Evolutionary conservation across 1,140 invertebrate genomes (phyloP).

Genomic region (Lasioglossum baleicum): DNA sequence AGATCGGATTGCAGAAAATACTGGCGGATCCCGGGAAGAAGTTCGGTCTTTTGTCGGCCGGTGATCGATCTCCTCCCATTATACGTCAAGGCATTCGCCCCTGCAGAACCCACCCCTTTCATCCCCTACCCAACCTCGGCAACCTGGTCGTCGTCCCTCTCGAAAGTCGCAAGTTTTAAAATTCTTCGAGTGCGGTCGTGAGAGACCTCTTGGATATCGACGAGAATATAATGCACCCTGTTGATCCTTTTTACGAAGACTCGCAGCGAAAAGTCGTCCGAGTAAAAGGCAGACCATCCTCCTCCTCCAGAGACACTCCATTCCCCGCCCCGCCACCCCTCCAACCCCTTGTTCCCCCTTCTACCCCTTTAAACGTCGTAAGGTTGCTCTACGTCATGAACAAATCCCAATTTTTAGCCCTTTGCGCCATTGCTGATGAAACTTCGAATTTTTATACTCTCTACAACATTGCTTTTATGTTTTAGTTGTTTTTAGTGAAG

Average conservation of each 20-base stretch:
- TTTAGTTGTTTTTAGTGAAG: too few relatives aligned
- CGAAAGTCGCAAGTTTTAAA: slow-evolving; percentile 53
- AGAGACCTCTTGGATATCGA: slow-evolving; percentile 42
- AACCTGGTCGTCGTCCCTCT: not conserved
- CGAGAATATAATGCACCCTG: slow-evolving; percentile 50
- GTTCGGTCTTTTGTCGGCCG: slow-evolving; percentile 40
- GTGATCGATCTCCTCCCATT: slow-evolving; percentile 51
- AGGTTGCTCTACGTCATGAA: too few relatives aligned
- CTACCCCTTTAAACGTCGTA: not conserved
- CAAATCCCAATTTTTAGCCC: too few relatives aligned
- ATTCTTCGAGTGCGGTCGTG: slow-evolving; percentile 34
- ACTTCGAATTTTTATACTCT: too few relatives aligned
- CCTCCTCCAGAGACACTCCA: not conserved
- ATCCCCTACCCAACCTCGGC: too few relatives aligned
- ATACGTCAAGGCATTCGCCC: slow-evolving; percentile 43
- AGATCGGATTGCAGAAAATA: slow-evolving; percentile 57
- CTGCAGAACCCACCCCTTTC: not conserved
- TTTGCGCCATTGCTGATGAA: too few relatives aligned
- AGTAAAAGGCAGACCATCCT: slow-evolving; percentile 15
- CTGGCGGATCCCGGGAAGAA: slow-evolving; percentile 36
- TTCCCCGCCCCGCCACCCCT: not conserved
- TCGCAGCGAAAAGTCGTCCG: slow-evolving; percentile 19
- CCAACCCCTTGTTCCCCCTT: not conserved
- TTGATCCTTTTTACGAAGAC: slow-evolving; percentile 42
- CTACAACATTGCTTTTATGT: too few relatives aligned